A percentile compares a stretch with the other conserved stretches of the same genome.
phyloP scores from a whole-genome alignment of 2,797 vertebrate species.

The Helarctos malayanus region DNA sequence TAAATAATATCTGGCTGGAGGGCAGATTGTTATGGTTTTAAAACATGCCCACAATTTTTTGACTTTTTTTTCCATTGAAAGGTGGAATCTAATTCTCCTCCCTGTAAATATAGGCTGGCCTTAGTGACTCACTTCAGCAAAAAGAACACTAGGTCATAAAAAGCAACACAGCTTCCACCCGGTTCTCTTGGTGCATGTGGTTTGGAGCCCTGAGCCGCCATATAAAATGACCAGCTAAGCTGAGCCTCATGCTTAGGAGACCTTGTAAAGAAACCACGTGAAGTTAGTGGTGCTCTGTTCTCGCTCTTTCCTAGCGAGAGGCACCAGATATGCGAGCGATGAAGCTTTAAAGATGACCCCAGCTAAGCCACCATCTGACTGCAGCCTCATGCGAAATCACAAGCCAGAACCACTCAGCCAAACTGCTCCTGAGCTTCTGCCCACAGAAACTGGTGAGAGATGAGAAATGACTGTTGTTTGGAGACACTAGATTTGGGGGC shows the following conservation, averaged over 20 bases:
- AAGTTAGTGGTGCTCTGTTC: not conserved
- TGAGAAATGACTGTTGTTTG: not conserved
- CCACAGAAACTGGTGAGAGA: not conserved
- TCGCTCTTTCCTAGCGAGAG: not conserved
- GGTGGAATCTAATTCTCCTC: constrained; percentile 23
- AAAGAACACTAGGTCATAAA: not conserved
- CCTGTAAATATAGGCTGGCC: not conserved
- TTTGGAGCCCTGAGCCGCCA: not conserved
- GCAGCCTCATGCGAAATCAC: not conserved
- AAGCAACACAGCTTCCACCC: not conserved
- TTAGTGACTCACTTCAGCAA: constrained; percentile 22
- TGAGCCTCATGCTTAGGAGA: not conserved
- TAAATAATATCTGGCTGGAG: not conserved
- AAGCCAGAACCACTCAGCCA: not conserved
- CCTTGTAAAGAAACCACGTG: not conserved
- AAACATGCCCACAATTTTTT: constrained; percentile 50
- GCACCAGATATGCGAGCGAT: not conserved
- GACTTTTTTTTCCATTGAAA: constrained; percentile 11
- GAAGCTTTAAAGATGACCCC: not conserved
- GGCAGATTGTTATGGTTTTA: not conserved
- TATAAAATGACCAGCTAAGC: not conserved
- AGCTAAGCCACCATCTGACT: not conserved
- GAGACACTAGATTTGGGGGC: not conserved
- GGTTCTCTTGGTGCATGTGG: not conserved
- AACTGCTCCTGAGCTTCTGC: not conserved